These are phyloP conservation scores for Apodemia zela DNA, from an alignment of 2,888 invertebrate species.

Conservation along the genomic window DNA sequence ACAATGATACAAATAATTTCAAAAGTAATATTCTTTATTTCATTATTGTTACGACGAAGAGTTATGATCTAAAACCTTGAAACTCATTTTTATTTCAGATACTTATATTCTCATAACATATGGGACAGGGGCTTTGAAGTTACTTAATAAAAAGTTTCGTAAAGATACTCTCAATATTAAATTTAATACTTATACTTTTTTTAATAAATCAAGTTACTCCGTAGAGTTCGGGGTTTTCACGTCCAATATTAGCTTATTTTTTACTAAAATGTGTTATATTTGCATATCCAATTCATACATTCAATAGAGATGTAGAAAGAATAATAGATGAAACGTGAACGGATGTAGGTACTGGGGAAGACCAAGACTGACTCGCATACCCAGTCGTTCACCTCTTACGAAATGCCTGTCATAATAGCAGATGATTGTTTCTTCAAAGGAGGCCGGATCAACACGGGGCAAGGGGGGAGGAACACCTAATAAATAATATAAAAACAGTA, in stretches of 20 bases:
- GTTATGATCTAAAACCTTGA: background rate
- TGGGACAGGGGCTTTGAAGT: conserved; percentile 12
- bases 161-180: conserved; percentile 11
- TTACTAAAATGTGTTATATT: background rate
- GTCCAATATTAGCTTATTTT: background rate
- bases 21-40: background rate
- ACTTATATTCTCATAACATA: conserved; percentile 10
- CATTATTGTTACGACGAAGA: background rate
- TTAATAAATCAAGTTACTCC: conserved; percentile 15
- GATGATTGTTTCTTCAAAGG: too few species aligned
- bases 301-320: too few species aligned
- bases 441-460: too few species aligned
- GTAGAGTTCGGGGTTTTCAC: conserved; percentile 2
- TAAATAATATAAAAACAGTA: too few species aligned
- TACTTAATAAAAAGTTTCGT: conserved; percentile 13
- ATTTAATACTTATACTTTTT: conserved; percentile 13
- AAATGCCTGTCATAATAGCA: too few species aligned
- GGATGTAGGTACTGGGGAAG: too few species aligned
- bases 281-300: too few species aligned
- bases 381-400: too few species aligned
- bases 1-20: background rate
- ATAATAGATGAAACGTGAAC: too few species aligned
- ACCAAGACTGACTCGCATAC: too few species aligned
- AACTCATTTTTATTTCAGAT: conserved; percentile 10
- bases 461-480: too few species aligned